A percentile compares a stretch with the other conserved stretches of the same genome.
phyloP scores from a whole-genome alignment of 2,797 vertebrate species.

The Pipistrellus kuhlii region DNA sequence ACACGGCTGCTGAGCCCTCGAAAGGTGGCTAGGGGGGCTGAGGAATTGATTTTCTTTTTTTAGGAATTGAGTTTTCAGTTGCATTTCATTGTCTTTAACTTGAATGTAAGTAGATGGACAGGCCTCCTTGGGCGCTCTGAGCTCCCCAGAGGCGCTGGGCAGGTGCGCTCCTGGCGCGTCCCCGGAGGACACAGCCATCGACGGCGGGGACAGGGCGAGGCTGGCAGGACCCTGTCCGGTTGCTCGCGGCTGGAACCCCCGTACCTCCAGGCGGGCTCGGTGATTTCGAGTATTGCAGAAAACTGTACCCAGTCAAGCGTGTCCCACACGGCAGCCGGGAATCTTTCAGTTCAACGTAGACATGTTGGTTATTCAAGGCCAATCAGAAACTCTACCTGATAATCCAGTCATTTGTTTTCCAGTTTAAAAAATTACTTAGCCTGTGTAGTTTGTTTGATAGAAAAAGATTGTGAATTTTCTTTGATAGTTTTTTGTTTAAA shows the following conservation, averaged over 20 bases:
- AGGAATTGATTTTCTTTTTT: background rate
- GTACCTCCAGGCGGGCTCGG: background rate
- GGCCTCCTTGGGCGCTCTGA: background rate
- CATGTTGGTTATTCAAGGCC: background rate
- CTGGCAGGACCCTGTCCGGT: background rate
- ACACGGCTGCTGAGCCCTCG: background rate
- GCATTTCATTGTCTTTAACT: background rate
- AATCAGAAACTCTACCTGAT: background rate
- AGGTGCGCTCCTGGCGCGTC: accelerated
- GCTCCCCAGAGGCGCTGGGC: background rate
- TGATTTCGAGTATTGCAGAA: background rate
- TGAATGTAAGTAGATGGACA: background rate
- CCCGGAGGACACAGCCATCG: accelerated
- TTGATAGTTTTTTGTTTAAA: background rate
- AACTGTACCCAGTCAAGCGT: background rate
- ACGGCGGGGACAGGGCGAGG: accelerated
- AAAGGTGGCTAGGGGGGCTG: background rate
- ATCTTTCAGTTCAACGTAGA: background rate
- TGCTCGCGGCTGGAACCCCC: background rate
- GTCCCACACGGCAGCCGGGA: background rate
- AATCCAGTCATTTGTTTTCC: background rate
- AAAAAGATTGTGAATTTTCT: background rate
- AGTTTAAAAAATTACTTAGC: background rate
- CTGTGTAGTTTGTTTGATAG: background rate
- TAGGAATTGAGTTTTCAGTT: background rate